Percentiles rank a stretch among this genome's conserved stretches.
Conservation (phyloP, 2,888 invertebrate species). For the Drosophila diplacantha region DNA sequence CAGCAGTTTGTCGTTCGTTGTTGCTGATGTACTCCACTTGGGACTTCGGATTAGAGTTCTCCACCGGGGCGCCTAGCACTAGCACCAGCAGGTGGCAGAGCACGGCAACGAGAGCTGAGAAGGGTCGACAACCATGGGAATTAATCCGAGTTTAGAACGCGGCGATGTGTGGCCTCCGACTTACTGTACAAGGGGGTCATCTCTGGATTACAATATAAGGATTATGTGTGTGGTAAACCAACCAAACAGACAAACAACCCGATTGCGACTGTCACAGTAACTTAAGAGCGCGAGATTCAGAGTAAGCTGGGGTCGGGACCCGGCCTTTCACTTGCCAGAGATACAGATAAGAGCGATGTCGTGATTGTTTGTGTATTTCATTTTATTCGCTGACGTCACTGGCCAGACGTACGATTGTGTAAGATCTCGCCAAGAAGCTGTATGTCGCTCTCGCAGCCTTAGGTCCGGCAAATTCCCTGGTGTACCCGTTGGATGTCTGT, state of each 20-base stretch:
- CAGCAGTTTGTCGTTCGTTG: slow-evolving; percentile 6
- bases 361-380: slow-evolving; percentile 18
- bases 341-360: slow-evolving; percentile 28
- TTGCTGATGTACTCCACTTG: slow-evolving; percentile 74
- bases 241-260: slow-evolving; percentile 29
- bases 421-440: neutral
- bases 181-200: slow-evolving; percentile 39
- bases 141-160: neutral
- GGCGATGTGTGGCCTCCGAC: slow-evolving; percentile 11
- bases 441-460: neutral
- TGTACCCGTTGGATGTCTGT: slow-evolving; percentile 43
- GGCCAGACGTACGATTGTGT: neutral
- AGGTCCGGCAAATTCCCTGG: slow-evolving; percentile 44
- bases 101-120: slow-evolving; percentile 38
- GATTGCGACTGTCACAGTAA: slow-evolving; percentile 35
- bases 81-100: slow-evolving; percentile 17
- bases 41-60: slow-evolving; percentile 66
- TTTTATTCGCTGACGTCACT: slow-evolving; percentile 31
- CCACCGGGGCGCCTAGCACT: slow-evolving; percentile 27
- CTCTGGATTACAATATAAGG: neutral
- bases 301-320: slow-evolving; percentile 6
- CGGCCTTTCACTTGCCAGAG: slow-evolving; percentile 30
- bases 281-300: slow-evolving; percentile 1
- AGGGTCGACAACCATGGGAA: neutral
- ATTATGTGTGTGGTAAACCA: slow-evolving; percentile 1